phyloP scores from a whole-genome alignment of 2,888 invertebrate species.

The Nasonovia ribisnigri region DNA sequence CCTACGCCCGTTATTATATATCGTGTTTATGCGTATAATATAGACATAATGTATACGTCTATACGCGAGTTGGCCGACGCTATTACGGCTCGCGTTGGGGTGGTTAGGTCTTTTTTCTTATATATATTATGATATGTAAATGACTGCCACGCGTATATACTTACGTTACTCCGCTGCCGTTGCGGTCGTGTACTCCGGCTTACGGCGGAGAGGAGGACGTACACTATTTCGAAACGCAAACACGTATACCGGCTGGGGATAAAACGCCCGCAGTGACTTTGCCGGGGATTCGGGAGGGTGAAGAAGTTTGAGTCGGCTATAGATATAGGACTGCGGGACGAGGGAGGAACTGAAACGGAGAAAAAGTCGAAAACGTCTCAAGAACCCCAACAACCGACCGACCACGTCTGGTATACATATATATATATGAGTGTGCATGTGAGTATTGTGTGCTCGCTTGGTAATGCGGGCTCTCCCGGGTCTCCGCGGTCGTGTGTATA shows the following conservation, averaged over 20 bases:
- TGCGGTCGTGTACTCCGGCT: neutral
- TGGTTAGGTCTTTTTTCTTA: neutral
- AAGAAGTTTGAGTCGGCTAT: conserved; percentile 61
- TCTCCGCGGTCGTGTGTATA: conserved; percentile 35
- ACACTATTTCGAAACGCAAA: conserved; percentile 36
- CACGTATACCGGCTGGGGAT: conserved; percentile 47
- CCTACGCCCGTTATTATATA: conserved; percentile 1
- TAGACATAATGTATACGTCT: neutral
- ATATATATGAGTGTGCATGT: neutral
- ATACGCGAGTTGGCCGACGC: neutral
- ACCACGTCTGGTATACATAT: conserved; percentile 13
- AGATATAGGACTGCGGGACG: conserved; percentile 66
- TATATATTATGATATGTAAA: conserved; percentile 34
- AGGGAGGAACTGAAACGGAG: conserved; percentile 56
- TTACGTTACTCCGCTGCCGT: neutral
- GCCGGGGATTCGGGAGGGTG: neutral
- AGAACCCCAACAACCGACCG: conserved; percentile 1
- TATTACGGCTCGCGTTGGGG: neutral
- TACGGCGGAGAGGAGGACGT: neutral
- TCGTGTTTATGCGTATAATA: neutral
- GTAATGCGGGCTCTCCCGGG: conserved; percentile 40
- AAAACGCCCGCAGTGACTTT: conserved; percentile 49
- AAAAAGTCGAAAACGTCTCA: conserved; percentile 56
- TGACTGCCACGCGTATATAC: conserved; percentile 5
- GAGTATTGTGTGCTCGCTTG: conserved; percentile 11